phyloP scores from a whole-genome alignment of 2,888 invertebrate species.

The Eupithecia vulgata region DNA sequence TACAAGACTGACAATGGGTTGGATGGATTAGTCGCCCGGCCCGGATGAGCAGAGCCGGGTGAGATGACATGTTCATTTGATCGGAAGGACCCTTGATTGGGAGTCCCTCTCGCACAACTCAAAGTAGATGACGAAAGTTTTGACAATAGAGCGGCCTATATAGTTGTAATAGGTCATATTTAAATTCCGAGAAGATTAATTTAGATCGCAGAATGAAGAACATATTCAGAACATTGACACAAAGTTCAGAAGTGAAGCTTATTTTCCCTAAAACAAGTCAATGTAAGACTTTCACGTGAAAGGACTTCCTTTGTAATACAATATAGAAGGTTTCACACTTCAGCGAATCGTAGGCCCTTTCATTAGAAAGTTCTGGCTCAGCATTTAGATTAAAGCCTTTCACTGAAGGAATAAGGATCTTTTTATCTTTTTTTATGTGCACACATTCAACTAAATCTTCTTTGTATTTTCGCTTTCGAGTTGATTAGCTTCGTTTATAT shows the following conservation, averaged over 20 bases:
- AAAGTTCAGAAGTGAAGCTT: background rate
- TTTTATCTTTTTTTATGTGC: conserved; percentile 8
- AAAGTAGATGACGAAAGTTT: conserved; percentile 28
- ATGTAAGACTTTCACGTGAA: conserved; percentile 13
- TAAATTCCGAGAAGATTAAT: conserved; percentile 8
- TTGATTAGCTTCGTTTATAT: background rate
- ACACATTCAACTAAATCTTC: background rate
- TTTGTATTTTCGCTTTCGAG: background rate
- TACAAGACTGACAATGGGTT: conserved; percentile 42
- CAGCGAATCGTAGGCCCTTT: conserved; percentile 19
- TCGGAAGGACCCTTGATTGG: conserved; percentile 37
- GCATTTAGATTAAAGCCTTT: conserved; percentile 18
- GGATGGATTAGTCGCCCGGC: conserved; percentile 42
- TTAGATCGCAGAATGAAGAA: conserved; percentile 3
- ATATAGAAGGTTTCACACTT: conserved; percentile 19
- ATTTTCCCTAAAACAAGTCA: conserved; percentile 7
- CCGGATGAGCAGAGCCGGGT: conserved; percentile 28
- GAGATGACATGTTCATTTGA: conserved; percentile 46
- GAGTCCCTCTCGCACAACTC: conserved; percentile 22
- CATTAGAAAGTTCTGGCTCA: conserved; percentile 18
- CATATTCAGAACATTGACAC: background rate
- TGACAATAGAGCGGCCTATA: conserved; percentile 22
- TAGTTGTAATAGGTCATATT: conserved; percentile 1
- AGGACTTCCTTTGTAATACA: conserved; percentile 22
- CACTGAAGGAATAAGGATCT: conserved; percentile 2